Base-by-base conservation (phyloP, 2,113 vertebrate genomes). In the Heterocephalus glaber region DNA sequence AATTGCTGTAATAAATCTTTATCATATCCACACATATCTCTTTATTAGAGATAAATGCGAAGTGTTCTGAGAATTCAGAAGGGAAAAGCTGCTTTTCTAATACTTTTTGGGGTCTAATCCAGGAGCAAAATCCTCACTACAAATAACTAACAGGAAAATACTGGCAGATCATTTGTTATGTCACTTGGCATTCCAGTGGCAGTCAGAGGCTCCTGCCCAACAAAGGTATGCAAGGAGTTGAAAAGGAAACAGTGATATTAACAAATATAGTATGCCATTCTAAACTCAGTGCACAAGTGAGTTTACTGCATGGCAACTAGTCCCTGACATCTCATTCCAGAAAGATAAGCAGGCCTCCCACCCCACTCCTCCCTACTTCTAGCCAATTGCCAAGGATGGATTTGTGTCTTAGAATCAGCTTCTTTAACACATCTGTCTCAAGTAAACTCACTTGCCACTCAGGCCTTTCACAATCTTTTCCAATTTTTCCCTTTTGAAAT, bases 91-190 rank as follows among this genome's bases (percentile, higher is more conserved):
- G 30, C 16, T 70, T 92, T 97, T 94, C 80, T 94, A 96, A 97
- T 94, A 96, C 85, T 97, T 95, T 93, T 66, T 38, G 7, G 65
- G 60, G 41, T 58, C 74, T 95, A 95, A 95, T 96, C 70, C 80
- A 97, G 96, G 95, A 97, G 49, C 44, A 72, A 90, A 94, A 88
- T 93, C 68, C 83, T 93, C 66, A 89, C 82, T 95, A 81, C 58
- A 90, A 41, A 85, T 14, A n/a, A 93, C 85, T 86, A 95, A 95
- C 54, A 90, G 60, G 77, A 97, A 93, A 98, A 93, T 20, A 90
- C 58, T 66, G 63, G 41, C n/a, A 94, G 63, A 96, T 90, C 87
- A 92, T 93, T 90, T 82, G 54, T 95, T 11, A 1, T 74, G 52
- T 82, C 8, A 0, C 81, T 91, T 96, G 81, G 60, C 49, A 41